Evolutionary conservation across 1,140 invertebrate genomes (phyloP).

Genomic region (honey bee (Apis mellifera)): Amel_HAv3.1 CM009935.2:9316501-9317000

Average conservation of each 20-base stretch:
- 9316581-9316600: neutral
- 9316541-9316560: no score
- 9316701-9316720: constrained; percentile 75
- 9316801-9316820: neutral
- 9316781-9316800: neutral
- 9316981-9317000: constrained; percentile 65
- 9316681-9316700: constrained; percentile 83
- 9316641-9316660: constrained; percentile 71
- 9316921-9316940: constrained; percentile 72
- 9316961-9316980: constrained; percentile 68
- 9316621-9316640: no score
- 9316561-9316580: neutral
- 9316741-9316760: neutral
- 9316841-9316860: no score
- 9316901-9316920: constrained; percentile 34
- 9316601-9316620: no score
- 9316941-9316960: constrained; percentile 78
- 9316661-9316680: constrained; percentile 81
- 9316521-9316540: neutral
- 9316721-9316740: constrained; percentile 34
- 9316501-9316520: no score
- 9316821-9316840: neutral
- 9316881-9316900: constrained; percentile 10
- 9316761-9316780: no score
- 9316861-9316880: neutral